Evolutionary conservation across 2,888 invertebrate species (phyloP).

Genomic region (Toxonevra muliebris): DNA sequence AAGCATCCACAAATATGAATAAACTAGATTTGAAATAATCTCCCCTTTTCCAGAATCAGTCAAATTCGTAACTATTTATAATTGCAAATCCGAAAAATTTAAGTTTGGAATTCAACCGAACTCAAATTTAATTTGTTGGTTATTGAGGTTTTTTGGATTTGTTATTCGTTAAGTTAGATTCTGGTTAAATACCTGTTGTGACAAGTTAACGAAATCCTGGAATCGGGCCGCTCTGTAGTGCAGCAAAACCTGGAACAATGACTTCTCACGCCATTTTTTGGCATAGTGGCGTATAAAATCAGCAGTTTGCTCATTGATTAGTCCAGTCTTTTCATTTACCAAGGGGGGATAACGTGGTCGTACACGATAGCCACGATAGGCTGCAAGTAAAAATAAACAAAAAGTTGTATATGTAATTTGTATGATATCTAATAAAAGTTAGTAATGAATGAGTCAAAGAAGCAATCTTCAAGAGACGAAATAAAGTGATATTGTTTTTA

Average conservation of each 20-base stretch:
- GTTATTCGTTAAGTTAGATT: background rate
- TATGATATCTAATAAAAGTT: background rate
- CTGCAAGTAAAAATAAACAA: constrained; percentile 62
- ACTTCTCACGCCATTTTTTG: constrained; percentile 83
- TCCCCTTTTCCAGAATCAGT: no score
- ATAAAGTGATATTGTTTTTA: no score
- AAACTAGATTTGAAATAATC: no score
- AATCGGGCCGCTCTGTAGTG: constrained; percentile 83
- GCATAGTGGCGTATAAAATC: constrained; percentile 78
- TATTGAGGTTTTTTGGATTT: no score
- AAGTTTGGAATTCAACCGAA: no score
- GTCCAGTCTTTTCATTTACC: constrained; percentile 71
- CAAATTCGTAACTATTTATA: no score
- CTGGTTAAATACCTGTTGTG: constrained; percentile 77
- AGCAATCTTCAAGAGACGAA: no score
- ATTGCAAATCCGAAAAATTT: no score
- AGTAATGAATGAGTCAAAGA: no score
- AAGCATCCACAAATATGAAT: no score
- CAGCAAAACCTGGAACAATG: constrained; percentile 83
- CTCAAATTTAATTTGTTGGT: no score
- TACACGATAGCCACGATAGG: constrained; percentile 76
- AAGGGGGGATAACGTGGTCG: constrained; percentile 73
- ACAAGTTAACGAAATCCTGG: constrained; percentile 85
- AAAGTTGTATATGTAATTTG: background rate
- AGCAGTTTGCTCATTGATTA: constrained; percentile 77